phyloP scores from a whole-genome alignment of 2,888 invertebrate species.

The Argyresthia goedartella region DNA sequence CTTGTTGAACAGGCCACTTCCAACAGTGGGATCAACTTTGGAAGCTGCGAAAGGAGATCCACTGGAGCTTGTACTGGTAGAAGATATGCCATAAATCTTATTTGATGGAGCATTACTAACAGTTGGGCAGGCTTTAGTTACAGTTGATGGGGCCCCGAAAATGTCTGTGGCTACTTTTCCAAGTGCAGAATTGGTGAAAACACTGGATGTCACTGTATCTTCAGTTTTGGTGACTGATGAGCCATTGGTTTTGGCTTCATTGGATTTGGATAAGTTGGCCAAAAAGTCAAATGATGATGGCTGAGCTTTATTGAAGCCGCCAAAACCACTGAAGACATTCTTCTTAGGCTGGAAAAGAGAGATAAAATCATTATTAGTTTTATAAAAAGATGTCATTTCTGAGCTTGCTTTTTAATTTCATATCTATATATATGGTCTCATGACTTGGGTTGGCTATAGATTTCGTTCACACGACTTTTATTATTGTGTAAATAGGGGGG shows the following conservation, averaged over 20 bases:
- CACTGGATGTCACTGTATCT: constrained; percentile 28
- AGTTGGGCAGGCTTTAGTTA: constrained; percentile 21
- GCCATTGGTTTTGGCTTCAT: constrained; percentile 51
- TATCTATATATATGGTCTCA: too few relatives aligned
- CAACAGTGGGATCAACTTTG: constrained; percentile 37
- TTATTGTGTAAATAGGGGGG: too few relatives aligned
- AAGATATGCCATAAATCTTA: constrained; percentile 20
- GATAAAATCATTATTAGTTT: not conserved
- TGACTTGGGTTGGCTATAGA: too few relatives aligned
- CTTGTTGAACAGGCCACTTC: constrained; percentile 39
- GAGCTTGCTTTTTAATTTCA: too few relatives aligned
- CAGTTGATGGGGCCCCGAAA: constrained; percentile 17
- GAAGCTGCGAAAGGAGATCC: constrained; percentile 32
- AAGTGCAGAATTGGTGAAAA: constrained; percentile 28
- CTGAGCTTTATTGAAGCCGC: constrained; percentile 72
- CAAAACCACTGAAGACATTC: constrained; percentile 79
- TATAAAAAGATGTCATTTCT: too few relatives aligned
- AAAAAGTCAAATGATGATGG: constrained; percentile 73
- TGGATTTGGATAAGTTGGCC: constrained; percentile 66
- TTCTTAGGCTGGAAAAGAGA: constrained; percentile 44
- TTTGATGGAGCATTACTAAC: constrained; percentile 21
- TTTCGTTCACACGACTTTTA: too few relatives aligned
- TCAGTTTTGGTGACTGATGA: constrained; percentile 28
- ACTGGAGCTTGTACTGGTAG: constrained; percentile 18
- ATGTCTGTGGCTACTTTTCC: constrained; percentile 11